A percentile compares a stretch with the other conserved stretches of the same genome.
Evolutionary conservation across 2,113 vertebrate genomes (phyloP).

Genomic region (Natator depressus): DNA sequence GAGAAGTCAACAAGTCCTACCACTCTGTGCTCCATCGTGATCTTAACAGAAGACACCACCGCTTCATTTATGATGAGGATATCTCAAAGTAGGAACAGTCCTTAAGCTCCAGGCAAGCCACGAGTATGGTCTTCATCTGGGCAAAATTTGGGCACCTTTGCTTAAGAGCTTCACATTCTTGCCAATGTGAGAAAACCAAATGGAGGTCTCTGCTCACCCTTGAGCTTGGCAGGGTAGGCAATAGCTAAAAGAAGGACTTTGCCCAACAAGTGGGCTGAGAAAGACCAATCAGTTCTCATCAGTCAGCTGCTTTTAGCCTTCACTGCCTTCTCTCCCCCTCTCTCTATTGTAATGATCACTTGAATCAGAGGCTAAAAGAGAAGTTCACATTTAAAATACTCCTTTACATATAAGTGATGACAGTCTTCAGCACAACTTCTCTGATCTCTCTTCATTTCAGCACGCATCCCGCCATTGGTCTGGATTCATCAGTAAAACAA

Average conservation of each 20-base stretch:
- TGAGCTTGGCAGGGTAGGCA: neutral
- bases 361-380: neutral
- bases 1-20: neutral
- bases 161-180: neutral
- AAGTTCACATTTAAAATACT: slow-evolving; percentile 23
- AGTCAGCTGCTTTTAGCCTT: neutral
- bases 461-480: neutral
- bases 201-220: neutral
- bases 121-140: neutral
- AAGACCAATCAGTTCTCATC: neutral
- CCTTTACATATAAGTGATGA: neutral
- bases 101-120: neutral
- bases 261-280: neutral
- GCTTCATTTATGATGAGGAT: neutral
- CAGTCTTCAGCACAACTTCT: neutral
- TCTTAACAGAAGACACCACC: neutral
- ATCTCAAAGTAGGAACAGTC: neutral
- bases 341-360: neutral
- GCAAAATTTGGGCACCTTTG: neutral
- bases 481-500: slow-evolving; percentile 14
- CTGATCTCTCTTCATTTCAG: neutral
- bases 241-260: neutral
- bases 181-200: neutral
- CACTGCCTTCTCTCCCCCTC: neutral
- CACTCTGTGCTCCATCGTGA: neutral